Percentiles rank a stretch among this genome's conserved stretches.
Evolutionary conservation across 2,113 vertebrate genomes (phyloP).

Genomic region (Aptenodytes patagonicus): DNA sequence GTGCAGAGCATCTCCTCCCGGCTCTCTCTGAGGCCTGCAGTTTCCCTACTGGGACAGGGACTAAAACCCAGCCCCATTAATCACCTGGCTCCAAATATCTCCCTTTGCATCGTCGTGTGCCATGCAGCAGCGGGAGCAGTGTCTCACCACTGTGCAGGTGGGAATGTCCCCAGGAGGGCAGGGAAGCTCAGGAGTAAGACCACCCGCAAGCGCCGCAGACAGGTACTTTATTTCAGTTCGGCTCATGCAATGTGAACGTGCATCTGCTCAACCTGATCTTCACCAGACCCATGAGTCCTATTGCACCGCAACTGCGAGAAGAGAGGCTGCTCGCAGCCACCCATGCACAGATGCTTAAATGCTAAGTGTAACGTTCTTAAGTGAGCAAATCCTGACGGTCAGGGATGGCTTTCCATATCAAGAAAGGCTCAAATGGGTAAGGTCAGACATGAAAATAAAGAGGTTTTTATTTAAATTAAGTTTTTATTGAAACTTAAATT

Average conservation of each 20-base stretch:
- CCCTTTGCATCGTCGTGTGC: fast-evolving
- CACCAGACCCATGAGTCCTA: fast-evolving
- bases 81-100: neutral
- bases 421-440: neutral
- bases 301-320: fast-evolving
- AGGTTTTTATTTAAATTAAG: neutral
- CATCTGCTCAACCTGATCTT: neutral
- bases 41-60: neutral
- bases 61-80: neutral
- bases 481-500: neutral
- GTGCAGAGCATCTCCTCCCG: neutral
- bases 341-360: neutral
- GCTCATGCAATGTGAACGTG: fast-evolving
- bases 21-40: neutral
- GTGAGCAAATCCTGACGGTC: neutral
- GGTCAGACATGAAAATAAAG: neutral
- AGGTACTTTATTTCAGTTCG: neutral
- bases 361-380: neutral
- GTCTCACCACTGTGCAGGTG: neutral
- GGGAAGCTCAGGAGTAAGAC: neutral
- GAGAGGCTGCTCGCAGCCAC: neutral
- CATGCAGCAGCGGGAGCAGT: fast-evolving
- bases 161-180: neutral
- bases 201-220: neutral
- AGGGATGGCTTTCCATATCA: neutral